phyloP scores from a whole-genome alignment of 2,888 invertebrate species.

The Drosophila rubida region DNA sequence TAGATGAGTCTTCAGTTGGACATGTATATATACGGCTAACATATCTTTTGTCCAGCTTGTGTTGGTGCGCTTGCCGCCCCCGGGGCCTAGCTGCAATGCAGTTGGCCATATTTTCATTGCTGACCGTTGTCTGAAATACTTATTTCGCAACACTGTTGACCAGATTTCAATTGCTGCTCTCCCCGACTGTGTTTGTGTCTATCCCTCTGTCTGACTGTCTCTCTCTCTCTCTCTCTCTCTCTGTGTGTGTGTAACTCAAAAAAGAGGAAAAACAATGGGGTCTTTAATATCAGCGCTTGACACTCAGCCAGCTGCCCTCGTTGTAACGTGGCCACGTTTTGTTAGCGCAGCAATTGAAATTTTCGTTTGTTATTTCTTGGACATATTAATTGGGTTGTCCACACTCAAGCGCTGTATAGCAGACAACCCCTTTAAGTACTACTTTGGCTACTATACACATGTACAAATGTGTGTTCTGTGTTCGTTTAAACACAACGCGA shows the following conservation, averaged over 20 bases:
- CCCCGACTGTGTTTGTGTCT: too few relatives aligned
- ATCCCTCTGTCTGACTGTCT: too few relatives aligned
- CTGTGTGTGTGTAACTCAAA: neutral
- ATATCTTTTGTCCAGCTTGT: conserved; percentile 48
- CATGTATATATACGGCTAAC: conserved; percentile 35
- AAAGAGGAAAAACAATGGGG: neutral
- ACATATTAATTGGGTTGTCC: conserved; percentile 55
- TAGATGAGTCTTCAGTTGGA: conserved; percentile 15
- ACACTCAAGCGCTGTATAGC: neutral
- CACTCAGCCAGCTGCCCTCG: conserved; percentile 40
- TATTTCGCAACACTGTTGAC: conserved; percentile 42
- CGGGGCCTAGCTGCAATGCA: conserved; percentile 66
- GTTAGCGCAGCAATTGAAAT: conserved; percentile 34
- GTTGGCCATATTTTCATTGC: conserved; percentile 71
- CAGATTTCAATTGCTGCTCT: conserved; percentile 40
- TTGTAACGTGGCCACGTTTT: conserved; percentile 32
- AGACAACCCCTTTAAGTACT: neutral
- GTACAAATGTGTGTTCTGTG: neutral
- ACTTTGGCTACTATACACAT: neutral
- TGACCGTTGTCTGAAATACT: conserved; percentile 28
- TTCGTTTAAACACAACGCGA: neutral
- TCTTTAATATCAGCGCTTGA: conserved; percentile 67
- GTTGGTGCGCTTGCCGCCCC: conserved; percentile 26
- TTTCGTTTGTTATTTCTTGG: conserved; percentile 13
- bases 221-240: neutral